These are phyloP conservation scores for Malthinus seriepunctatus DNA, from an alignment of 2,888 invertebrate species.

Conservation along the genomic window DNA sequence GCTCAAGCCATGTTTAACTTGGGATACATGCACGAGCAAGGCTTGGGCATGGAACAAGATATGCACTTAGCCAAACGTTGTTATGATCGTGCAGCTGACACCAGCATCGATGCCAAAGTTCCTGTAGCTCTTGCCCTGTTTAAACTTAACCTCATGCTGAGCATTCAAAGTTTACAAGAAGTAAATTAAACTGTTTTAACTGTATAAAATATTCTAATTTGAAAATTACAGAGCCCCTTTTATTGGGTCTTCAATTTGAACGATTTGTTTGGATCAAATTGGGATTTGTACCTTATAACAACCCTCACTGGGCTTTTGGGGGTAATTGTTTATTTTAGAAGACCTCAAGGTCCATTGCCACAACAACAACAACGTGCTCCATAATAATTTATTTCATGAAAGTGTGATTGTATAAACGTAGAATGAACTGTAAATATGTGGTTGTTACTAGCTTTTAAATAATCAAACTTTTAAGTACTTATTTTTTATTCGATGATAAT, in stretches of 20 bases:
- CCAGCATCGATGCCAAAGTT: slow-evolving; percentile 89
- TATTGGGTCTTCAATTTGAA: slow-evolving; percentile 68
- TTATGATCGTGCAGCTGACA: slow-evolving; percentile 87
- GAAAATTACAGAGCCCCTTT: slow-evolving; percentile 64
- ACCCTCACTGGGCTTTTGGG: slow-evolving; percentile 81
- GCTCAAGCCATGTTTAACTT: slow-evolving; percentile 98
- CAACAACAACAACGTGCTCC: slow-evolving; percentile 9
- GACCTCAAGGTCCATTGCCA: slow-evolving; percentile 55
- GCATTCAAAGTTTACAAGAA: slow-evolving; percentile 73
- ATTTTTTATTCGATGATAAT: no score
- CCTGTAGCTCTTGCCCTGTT: slow-evolving; percentile 91
- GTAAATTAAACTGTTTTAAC: slow-evolving; percentile 53
- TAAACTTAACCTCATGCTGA: slow-evolving; percentile 77
- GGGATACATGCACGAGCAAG: slow-evolving; percentile 99
- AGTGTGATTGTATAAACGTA: slow-evolving; percentile 6
- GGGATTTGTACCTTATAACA: slow-evolving; percentile 93
- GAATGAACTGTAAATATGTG: slow-evolving; percentile 18
- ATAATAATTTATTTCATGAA: not conserved
- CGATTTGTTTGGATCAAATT: slow-evolving; percentile 78
- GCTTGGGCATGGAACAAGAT: slow-evolving; percentile 86
- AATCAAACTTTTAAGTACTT: slow-evolving; percentile 11
- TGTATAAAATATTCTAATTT: not conserved
- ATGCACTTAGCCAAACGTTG: slow-evolving; percentile 96
- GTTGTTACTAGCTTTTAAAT: slow-evolving; percentile 13
- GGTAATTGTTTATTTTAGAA: slow-evolving; percentile 77